Conservation (phyloP, 2,113 vertebrate species). For the Ornithorhynchus anatinus region DNA sequence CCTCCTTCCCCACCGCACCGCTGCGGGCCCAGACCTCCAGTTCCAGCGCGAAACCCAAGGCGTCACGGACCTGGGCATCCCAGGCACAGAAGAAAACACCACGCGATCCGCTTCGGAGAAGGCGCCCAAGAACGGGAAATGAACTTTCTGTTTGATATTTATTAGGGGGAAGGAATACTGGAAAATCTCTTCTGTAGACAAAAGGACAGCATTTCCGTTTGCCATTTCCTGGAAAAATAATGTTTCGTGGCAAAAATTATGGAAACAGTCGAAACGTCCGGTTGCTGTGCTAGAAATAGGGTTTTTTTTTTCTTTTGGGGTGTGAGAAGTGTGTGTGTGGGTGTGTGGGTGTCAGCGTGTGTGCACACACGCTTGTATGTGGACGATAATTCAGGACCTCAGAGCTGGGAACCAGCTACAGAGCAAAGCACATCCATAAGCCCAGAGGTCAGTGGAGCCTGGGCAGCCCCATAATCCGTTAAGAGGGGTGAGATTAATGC, state of each 20-base stretch:
- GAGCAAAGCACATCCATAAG: slow-evolving; percentile 70
- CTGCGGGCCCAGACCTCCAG: slow-evolving; percentile 49
- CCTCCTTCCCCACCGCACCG: no score
- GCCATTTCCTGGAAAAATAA: slow-evolving; percentile 62
- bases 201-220: slow-evolving; percentile 61
- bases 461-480: slow-evolving; percentile 45
- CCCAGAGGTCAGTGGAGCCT: slow-evolving; percentile 38
- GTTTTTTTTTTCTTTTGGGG: neutral
- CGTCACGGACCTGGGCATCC: slow-evolving; percentile 16
- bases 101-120: slow-evolving; percentile 46
- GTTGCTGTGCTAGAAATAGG: slow-evolving; percentile 66
- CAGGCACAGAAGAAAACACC: slow-evolving; percentile 15
- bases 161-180: slow-evolving; percentile 74
- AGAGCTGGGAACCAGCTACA: slow-evolving; percentile 56
- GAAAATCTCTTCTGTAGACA: slow-evolving; percentile 55
- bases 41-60: slow-evolving; percentile 36
- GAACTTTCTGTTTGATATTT: slow-evolving; percentile 71
- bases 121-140: slow-evolving; percentile 55
- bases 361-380: neutral
- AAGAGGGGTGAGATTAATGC: slow-evolving; percentile 48
- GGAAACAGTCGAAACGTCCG: slow-evolving; percentile 64
- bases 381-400: slow-evolving; percentile 48
- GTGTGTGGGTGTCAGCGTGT: neutral
- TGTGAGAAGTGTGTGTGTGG: neutral
- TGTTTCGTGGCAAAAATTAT: slow-evolving; percentile 61